Conservation (phyloP, 2,888 invertebrate genomes). For the Dicyrtomina minuta region DNA sequence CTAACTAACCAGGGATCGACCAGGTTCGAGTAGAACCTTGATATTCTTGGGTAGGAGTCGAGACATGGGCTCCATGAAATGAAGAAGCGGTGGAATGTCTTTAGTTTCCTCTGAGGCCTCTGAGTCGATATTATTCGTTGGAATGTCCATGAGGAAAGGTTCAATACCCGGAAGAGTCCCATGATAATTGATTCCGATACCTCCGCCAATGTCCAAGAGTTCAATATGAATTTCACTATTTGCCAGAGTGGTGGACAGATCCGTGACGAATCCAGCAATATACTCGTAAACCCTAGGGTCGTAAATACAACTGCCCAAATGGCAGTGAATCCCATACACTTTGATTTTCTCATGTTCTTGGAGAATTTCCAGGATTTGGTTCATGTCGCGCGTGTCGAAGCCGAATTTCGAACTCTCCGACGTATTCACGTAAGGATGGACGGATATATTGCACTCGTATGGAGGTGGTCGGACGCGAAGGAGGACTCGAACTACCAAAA, state of each 20-base stretch:
- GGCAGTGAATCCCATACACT: conserved; percentile 57
- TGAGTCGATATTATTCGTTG: conserved; percentile 5
- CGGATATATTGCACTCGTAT: conserved; percentile 51
- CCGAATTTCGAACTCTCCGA: conserved; percentile 57
- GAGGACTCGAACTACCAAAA: conserved; percentile 53
- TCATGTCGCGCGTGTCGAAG: conserved; percentile 54
- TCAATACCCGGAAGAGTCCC: conserved; percentile 44
- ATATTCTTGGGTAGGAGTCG: conserved; percentile 50
- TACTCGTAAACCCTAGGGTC: conserved; percentile 52
- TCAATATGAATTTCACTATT: conserved; percentile 38
- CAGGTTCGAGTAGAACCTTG: conserved; percentile 58
- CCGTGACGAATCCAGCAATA: conserved; percentile 53
- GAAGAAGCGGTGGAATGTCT: conserved; percentile 32
- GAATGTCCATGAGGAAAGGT: conserved; percentile 13
- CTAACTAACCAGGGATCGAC: conserved; percentile 56
- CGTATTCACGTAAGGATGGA: conserved; percentile 57
- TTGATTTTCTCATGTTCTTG: conserved; percentile 49
- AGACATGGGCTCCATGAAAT: conserved; percentile 47
- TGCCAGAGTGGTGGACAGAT: conserved; percentile 40
- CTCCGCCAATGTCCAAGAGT: conserved; percentile 57
- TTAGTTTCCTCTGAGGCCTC: neutral
- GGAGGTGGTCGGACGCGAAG: conserved; percentile 56
- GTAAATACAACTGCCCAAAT: conserved; percentile 55
- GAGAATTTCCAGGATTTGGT: conserved; percentile 51
- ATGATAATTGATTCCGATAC: conserved; percentile 56